These are phyloP conservation scores for Epinotia demarniana DNA, from an alignment of 2,888 invertebrate genomes.

Conservation along the genomic window DNA sequence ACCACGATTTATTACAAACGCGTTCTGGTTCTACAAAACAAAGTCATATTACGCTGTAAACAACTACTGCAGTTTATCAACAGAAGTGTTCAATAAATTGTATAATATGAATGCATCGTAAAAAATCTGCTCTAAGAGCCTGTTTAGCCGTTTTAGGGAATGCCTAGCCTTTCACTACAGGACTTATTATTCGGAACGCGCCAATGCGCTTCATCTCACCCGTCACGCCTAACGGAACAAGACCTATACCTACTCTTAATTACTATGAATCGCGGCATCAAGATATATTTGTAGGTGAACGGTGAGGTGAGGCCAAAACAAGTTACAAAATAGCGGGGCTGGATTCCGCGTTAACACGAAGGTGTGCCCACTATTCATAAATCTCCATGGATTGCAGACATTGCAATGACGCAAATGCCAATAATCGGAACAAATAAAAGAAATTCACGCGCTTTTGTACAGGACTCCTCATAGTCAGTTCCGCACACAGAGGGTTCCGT, in stretches of 20 bases:
- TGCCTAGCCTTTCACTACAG: constrained; percentile 62
- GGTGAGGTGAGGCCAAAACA: too few species aligned
- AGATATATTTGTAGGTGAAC: too few species aligned
- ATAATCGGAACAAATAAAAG: constrained; percentile 4
- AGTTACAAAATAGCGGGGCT: constrained; percentile 34
- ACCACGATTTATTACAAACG: too few species aligned
- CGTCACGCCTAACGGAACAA: too few species aligned
- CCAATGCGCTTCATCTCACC: too few species aligned
- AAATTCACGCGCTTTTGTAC: background rate
- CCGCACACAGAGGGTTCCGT: too few species aligned
- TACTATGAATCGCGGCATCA: too few species aligned
- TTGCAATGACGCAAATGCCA: background rate
- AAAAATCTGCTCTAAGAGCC: constrained; percentile 30
- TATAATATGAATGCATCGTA: background rate
- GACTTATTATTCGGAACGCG: too few species aligned
- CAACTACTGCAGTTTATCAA: background rate
- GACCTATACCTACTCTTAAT: too few species aligned
- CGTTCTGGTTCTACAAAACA: background rate
- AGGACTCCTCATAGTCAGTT: too few species aligned
- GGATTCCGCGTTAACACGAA: constrained; percentile 55
- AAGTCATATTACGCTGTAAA: background rate
- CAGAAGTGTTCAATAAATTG: background rate
- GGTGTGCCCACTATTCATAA: constrained; percentile 1
- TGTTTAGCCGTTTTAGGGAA: constrained; percentile 40
- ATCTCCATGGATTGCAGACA: background rate